Evolutionary conservation across 2,113 vertebrate genomes (phyloP).

Genomic region (Rhynchopsitta pachyrhyncha): DNA sequence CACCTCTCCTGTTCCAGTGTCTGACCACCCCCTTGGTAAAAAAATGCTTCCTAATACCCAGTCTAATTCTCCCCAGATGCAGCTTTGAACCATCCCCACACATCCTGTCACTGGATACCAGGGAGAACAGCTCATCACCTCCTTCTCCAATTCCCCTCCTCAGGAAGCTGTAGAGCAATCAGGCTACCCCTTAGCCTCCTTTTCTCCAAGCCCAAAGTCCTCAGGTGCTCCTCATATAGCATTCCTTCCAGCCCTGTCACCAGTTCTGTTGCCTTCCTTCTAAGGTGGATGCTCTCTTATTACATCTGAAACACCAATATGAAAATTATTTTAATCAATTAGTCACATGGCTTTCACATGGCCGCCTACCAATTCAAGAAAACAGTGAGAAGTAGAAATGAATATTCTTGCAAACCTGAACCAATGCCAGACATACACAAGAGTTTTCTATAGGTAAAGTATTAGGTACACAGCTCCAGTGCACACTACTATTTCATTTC

Average conservation of each 20-base stretch:
- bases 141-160: not conserved
- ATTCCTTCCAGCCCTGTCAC: not conserved
- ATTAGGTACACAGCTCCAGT: not conserved
- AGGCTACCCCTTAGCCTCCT: not conserved
- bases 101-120: rapidly evolving
- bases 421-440: not conserved
- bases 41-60: not conserved
- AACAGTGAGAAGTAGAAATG: not conserved
- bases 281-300: not conserved
- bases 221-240: rapidly evolving
- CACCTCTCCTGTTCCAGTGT: not conserved
- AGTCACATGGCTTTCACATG: not conserved
- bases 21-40: not conserved
- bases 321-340: not conserved
- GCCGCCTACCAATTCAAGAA: not conserved
- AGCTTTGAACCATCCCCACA: not conserved
- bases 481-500: not conserved
- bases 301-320: not conserved
- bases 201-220: not conserved
- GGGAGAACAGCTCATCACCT: not conserved
- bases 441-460: not conserved
- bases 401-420: not conserved
- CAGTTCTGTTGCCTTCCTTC: not conserved
- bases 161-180: not conserved
- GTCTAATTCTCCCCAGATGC: not conserved